These are phyloP conservation scores for Acanthis flammea DNA, from an alignment of 2,797 vertebrate genomes.

Conservation along the genomic window DNA sequence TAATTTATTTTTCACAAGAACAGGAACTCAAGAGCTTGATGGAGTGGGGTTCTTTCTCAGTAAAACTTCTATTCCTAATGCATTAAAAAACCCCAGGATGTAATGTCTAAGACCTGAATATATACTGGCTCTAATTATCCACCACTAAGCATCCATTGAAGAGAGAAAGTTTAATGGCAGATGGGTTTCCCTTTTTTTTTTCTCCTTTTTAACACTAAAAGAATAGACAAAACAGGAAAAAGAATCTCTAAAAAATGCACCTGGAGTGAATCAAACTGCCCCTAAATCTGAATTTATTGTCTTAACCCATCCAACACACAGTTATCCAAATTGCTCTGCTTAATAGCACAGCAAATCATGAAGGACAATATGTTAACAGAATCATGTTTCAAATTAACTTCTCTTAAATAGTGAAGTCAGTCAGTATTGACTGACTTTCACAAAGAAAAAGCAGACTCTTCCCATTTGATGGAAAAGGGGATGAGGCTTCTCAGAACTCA, in stretches of 20 bases:
- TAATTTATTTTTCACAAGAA: not conserved
- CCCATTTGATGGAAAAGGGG: not conserved
- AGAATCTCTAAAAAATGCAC: not conserved
- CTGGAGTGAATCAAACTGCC: not conserved
- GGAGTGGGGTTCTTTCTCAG: not conserved
- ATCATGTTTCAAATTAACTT: not conserved
- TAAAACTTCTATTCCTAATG: not conserved
- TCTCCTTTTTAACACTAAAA: not conserved
- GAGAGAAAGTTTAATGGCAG: not conserved
- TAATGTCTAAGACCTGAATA: not conserved
- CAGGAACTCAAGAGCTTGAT: not conserved
- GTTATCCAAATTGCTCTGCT: not conserved
- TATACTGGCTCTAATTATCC: not conserved
- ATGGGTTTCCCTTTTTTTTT: not conserved
- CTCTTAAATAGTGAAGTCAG: not conserved
- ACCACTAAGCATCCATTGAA: not conserved
- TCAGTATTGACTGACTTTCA: not conserved
- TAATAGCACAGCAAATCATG: not conserved
- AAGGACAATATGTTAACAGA: not conserved
- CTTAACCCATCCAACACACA: not conserved
- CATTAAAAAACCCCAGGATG: not conserved
- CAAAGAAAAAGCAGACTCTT: not conserved
- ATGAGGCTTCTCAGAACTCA: not conserved
- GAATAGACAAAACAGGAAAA: not conserved
- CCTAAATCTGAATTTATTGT: not conserved